phyloP scores from a whole-genome alignment of 2,888 invertebrate species.

The Fragum fragum region DNA sequence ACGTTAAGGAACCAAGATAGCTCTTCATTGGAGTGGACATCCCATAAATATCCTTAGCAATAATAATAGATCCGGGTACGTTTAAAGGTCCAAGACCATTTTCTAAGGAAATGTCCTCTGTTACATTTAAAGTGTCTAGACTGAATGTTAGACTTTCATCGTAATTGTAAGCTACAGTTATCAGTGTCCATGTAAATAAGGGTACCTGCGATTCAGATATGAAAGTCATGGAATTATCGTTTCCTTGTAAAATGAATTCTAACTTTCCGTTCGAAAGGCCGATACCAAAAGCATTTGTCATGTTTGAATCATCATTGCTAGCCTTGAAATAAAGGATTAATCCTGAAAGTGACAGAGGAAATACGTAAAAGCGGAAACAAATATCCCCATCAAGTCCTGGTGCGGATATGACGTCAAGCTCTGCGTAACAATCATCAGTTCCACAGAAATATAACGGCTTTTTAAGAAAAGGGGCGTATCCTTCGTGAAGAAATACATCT shows the following conservation, averaged over 20 bases:
- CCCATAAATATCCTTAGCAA: not conserved
- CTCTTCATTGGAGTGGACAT: not conserved
- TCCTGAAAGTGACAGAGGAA: not conserved
- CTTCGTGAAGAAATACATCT: slow-evolving; percentile 2
- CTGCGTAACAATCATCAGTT: not conserved
- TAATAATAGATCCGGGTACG: not conserved
- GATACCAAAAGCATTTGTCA: not conserved
- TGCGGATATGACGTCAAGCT: not conserved
- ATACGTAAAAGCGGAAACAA: slow-evolving; percentile 1
- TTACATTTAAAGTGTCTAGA: not conserved
- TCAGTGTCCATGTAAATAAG: not conserved
- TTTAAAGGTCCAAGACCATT: not conserved
- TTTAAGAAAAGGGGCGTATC: not conserved
- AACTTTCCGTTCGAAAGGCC: not conserved
- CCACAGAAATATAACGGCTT: slow-evolving; percentile 11
- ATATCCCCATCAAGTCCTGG: not conserved
- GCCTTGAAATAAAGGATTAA: slow-evolving; percentile 2
- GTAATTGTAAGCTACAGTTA: not conserved
- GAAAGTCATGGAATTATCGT: too few species aligned
- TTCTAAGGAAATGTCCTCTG: not conserved
- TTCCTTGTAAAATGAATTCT: not conserved
- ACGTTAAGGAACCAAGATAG: slow-evolving; percentile 3
- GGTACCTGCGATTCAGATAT: not conserved
- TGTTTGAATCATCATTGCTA: not conserved
- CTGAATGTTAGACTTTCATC: not conserved